Evolutionary conservation across 2,797 vertebrate species (phyloP).

Genomic region (Cirrhinus mrigala): DNA sequence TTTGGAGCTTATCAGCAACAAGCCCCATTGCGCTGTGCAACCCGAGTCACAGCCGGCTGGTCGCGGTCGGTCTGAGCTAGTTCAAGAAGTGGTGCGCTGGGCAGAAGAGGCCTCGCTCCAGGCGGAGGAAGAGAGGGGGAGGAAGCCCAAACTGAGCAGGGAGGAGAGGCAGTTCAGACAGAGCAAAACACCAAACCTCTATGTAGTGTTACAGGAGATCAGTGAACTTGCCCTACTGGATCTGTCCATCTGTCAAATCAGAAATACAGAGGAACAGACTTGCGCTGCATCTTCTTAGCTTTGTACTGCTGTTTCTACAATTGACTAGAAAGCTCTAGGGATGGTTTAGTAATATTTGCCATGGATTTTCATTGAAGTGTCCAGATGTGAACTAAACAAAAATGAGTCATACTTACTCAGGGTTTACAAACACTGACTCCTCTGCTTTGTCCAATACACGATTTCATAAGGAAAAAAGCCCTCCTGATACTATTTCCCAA

Average conservation of each 20-base stretch:
- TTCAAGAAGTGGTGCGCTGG: slow-evolving; percentile 87
- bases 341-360: not conserved
- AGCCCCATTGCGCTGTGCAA: slow-evolving; percentile 60
- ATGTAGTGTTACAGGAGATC: slow-evolving; percentile 90
- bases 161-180: slow-evolving; percentile 87
- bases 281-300: slow-evolving; percentile 60
- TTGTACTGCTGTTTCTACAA: not conserved
- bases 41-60: slow-evolving; percentile 39
- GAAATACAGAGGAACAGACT: slow-evolving; percentile 1
- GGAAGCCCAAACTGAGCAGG: slow-evolving; percentile 69
- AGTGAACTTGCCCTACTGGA: slow-evolving; percentile 87
- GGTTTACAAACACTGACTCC: not conserved
- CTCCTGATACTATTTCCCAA: not conserved
- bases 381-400: not conserved
- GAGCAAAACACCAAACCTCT: slow-evolving; percentile 85
- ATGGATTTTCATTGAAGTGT: not conserved
- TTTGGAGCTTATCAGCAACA: slow-evolving; percentile 85
- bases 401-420: not conserved
- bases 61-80: slow-evolving; percentile 74
- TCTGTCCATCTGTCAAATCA: slow-evolving; percentile 43
- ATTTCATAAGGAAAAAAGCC: not conserved
- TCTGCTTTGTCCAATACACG: not conserved
- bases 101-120: slow-evolving; percentile 83
- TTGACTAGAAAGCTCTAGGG: not conserved
- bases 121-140: slow-evolving; percentile 76